Evolutionary conservation across 2,797 vertebrate species (phyloP).

Genomic region (Mareca penelope): DNA sequence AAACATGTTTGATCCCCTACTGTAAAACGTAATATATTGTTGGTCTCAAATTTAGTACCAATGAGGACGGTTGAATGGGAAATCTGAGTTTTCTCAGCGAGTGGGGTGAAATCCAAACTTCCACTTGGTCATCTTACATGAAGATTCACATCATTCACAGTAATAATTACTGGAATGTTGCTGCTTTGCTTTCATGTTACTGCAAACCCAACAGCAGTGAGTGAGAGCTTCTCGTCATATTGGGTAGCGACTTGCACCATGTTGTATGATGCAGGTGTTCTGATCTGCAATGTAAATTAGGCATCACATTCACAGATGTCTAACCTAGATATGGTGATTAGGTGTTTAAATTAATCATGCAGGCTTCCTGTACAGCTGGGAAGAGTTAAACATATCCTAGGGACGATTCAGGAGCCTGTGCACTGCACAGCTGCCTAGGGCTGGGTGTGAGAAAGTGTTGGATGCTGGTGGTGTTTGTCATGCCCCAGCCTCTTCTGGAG

Average conservation of each 20-base stretch:
- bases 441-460: background rate
- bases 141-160: background rate
- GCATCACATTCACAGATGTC: background rate
- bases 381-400: background rate
- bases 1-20: background rate
- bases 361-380: background rate
- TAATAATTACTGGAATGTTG: background rate
- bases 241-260: background rate
- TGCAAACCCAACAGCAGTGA: background rate
- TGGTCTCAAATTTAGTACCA: background rate
- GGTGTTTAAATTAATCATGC: background rate
- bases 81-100: background rate
- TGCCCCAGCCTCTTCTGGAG: background rate
- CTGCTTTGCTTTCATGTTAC: background rate
- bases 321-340: background rate
- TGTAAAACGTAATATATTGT: background rate
- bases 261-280: background rate
- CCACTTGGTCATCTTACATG: accelerated
- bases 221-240: background rate
- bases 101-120: background rate
- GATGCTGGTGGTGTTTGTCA: background rate
- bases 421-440: background rate
- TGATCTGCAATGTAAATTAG: background rate
- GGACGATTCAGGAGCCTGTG: background rate
- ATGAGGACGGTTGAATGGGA: background rate